These are phyloP conservation scores for Horisme vitalbata DNA, from an alignment of 2,888 invertebrate species.

Conservation along the genomic window DNA sequence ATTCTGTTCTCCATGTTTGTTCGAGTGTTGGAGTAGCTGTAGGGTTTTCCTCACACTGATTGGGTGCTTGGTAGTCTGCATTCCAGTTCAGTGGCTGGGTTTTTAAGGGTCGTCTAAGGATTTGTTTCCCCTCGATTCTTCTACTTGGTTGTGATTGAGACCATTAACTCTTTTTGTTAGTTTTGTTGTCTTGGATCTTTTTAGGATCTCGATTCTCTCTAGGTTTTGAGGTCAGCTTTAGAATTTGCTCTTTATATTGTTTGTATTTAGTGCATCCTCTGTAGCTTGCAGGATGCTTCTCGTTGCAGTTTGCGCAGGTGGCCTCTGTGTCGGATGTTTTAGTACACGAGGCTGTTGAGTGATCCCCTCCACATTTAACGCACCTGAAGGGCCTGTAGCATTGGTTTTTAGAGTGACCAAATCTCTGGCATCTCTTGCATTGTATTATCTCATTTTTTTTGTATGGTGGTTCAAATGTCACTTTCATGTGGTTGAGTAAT, in stretches of 20 bases:
- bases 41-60: no score
- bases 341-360: not conserved
- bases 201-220: no score
- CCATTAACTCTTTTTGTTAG: no score
- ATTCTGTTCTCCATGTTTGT: no score
- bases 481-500: slow-evolving; percentile 8
- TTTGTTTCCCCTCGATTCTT: no score
- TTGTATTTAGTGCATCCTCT: slow-evolving; percentile 26
- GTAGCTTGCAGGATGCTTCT: slow-evolving; percentile 31
- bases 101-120: no score
- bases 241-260: slow-evolving; percentile 22
- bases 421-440: slow-evolving; percentile 34
- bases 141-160: no score
- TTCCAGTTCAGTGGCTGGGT: no score
- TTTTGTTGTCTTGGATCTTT: no score
- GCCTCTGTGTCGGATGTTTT: slow-evolving; percentile 29
- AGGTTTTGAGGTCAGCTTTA: slow-evolving; percentile 6
- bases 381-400: slow-evolving; percentile 31
- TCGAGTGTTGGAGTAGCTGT: no score
- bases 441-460: slow-evolving; percentile 31
- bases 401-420: slow-evolving; percentile 34
- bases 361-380: slow-evolving; percentile 31
- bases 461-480: slow-evolving; percentile 32
- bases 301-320: slow-evolving; percentile 29
- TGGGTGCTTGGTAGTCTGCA: no score